Percentiles rank a stretch among this genome's conserved stretches.
Evolutionary conservation across 2,797 vertebrate genomes (phyloP).

Genomic region (Coracias cyanogaster): DNA sequence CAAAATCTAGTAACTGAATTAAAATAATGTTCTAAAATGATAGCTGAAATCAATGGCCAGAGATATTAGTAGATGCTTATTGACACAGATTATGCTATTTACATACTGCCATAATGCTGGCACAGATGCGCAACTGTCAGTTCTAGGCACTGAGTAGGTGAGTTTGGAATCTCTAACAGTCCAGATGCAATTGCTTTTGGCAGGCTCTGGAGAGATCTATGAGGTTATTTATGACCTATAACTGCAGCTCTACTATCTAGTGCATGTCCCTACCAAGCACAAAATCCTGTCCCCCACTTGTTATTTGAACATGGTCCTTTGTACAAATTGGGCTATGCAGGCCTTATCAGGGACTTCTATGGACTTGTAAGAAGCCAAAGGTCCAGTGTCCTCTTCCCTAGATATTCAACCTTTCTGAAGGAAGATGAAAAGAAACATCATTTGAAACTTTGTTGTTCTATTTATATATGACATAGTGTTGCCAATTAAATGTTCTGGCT

Average conservation of each 20-base stretch:
- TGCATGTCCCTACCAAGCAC: neutral
- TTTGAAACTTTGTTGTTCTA: neutral
- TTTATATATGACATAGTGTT: neutral
- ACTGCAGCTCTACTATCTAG: neutral
- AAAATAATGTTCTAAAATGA: neutral
- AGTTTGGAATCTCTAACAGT: neutral
- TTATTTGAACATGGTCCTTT: neutral
- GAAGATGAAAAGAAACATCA: neutral
- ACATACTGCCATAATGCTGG: neutral
- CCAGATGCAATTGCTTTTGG: neutral
- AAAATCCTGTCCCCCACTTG: neutral
- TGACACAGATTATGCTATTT: neutral
- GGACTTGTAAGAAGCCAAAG: neutral
- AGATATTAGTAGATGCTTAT: neutral
- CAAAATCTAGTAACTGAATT: slow-evolving; percentile 3
- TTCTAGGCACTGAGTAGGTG: neutral
- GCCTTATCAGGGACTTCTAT: neutral
- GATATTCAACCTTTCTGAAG: neutral
- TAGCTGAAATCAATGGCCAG: neutral
- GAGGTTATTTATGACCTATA: neutral
- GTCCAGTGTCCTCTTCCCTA: neutral
- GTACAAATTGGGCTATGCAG: neutral
- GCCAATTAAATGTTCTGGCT: neutral
- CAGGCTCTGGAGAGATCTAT: neutral
- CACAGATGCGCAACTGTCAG: neutral